Base-by-base conservation (phyloP, 2,888 invertebrate species). In the Eupelmus urozonus region DNA sequence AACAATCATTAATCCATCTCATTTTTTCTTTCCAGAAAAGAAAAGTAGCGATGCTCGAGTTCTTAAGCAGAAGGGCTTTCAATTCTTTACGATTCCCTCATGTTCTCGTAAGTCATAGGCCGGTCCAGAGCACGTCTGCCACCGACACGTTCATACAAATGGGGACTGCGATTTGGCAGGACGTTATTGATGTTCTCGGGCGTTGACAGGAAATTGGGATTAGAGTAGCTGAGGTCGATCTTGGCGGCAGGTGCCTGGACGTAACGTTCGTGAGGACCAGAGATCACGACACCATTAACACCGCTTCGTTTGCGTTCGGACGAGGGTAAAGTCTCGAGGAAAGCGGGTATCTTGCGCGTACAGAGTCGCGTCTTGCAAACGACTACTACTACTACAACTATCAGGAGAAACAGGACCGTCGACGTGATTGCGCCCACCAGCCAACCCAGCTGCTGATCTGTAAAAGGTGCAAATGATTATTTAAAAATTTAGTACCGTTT, bases 21-120 rank as follows among this genome's bases (percentile, higher is more conserved):
- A 34, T 42, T 23, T 23, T 29, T 23, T 42, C 29, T 34, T 78
- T 70, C 18, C 40, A 78, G 77, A 40, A 78, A 78, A 65, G 74
- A 78, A 65, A 75, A 78, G 20, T 77, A 76, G 23, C 0, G 5
- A 2, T n/a, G n/a, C n/a, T 45, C 16, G n/a, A 25, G 13, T 49
- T 13, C 11, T 13, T 20, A 20, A 53, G 16, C n/a, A 49, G 49
- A 27, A 42, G n/a, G 23, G 98, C n/a, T n/a, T n/a, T n/a, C n/a
- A 88, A 97, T 95, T 20, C 92, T 93, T 71, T 98, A 93, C 18
- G 13, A 45, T 40, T 59, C 40, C 16, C 45, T 25, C 67, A 69
- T 80, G 75, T 81, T 84, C 77, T 85, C n/a, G n/a, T n/a, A n/a
- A n/a, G n/a, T n/a, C n/a, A n/a, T n/a, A n/a, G n/a, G 20, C 25